A percentile compares a stretch with the other conserved stretches of the same genome.
These are phyloP conservation scores for Holothuria leucospilota DNA, from an alignment of 53 echinoderm and acorn worm genomes.

Conservation along the genomic window DNA sequence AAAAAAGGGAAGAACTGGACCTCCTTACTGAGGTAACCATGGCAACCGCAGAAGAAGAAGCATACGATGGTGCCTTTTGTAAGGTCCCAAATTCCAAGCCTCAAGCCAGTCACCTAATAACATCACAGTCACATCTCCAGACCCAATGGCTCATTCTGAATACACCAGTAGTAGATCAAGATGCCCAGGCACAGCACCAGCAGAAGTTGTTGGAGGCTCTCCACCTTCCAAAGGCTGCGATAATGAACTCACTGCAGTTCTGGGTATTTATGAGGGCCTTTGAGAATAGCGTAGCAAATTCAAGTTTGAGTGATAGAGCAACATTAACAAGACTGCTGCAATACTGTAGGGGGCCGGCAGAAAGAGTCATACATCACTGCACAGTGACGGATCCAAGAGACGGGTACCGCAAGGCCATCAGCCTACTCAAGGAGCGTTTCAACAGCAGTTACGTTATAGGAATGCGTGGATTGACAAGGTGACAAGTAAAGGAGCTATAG, in stretches of 20 bases:
- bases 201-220: slow-evolving; percentile 55
- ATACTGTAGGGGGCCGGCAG: slow-evolving; percentile 62
- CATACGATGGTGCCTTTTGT: background rate
- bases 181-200: slow-evolving; percentile 53
- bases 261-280: slow-evolving; percentile 64
- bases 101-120: background rate
- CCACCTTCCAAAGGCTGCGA: slow-evolving; percentile 45
- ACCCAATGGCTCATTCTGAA: too few species aligned
- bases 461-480: slow-evolving; percentile 70
- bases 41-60: slow-evolving; percentile 23
- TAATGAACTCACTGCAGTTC: slow-evolving; percentile 59
- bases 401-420: slow-evolving; percentile 55
- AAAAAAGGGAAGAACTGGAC: slow-evolving; percentile 10
- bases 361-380: slow-evolving; percentile 58
- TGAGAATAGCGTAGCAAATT: slow-evolving; percentile 66
- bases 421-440: slow-evolving; percentile 55
- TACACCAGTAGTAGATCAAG: background rate
- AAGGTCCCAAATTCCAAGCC: background rate
- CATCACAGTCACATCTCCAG: too few species aligned
- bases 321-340: slow-evolving; percentile 59
- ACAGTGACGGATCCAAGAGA: slow-evolving; percentile 56
- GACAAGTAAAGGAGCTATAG: slow-evolving; percentile 41
- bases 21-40: slow-evolving; percentile 1
- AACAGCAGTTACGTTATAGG: slow-evolving; percentile 51
- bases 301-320: slow-evolving; percentile 47